phyloP scores from a whole-genome alignment of 2,888 invertebrate genomes.

The Cephus sareptanus region DNA sequence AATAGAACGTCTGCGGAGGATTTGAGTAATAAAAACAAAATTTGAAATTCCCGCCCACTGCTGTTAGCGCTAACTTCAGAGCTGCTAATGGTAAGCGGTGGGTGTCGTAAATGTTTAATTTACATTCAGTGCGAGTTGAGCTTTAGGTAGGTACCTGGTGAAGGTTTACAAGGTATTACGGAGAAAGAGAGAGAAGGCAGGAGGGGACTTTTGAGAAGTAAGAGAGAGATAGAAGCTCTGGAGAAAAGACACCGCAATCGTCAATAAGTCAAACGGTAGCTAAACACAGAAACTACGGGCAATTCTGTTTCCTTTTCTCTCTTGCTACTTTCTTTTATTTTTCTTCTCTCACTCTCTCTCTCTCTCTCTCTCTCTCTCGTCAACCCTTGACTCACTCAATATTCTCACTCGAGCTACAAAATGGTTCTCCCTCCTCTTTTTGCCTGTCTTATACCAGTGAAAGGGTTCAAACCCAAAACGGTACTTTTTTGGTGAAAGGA shows the following conservation, averaged over 20 bases:
- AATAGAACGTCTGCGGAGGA: too few relatives aligned
- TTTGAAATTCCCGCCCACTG: not conserved
- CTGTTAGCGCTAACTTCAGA: not conserved
- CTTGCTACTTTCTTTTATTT: too few relatives aligned
- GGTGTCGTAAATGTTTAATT: conserved; percentile 17
- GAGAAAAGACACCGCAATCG: conserved; percentile 1
- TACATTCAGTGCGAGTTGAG: conserved; percentile 18
- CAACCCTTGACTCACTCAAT: conserved; percentile 13
- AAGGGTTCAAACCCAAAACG: conserved; percentile 28
- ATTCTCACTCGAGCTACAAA: conserved; percentile 9
- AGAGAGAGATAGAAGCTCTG: not conserved
- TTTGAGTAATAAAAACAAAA: too few relatives aligned
- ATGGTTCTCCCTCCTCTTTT: conserved; percentile 12
- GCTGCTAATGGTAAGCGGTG: conserved; percentile 7
- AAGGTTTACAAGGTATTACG: not conserved
- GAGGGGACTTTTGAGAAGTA: not conserved
- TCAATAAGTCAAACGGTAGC: conserved; percentile 5
- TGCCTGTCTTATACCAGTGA: conserved; percentile 10
- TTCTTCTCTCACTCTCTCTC: not conserved
- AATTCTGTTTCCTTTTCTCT: too few relatives aligned
- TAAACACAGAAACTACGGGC: not conserved
- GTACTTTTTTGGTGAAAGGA: conserved; percentile 16
- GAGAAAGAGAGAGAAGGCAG: not conserved
- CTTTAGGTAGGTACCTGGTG: not conserved
- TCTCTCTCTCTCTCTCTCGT: conserved; percentile 17